Base-by-base conservation (phyloP, 2,888 invertebrate genomes). In the Lutraria lutraria region DNA sequence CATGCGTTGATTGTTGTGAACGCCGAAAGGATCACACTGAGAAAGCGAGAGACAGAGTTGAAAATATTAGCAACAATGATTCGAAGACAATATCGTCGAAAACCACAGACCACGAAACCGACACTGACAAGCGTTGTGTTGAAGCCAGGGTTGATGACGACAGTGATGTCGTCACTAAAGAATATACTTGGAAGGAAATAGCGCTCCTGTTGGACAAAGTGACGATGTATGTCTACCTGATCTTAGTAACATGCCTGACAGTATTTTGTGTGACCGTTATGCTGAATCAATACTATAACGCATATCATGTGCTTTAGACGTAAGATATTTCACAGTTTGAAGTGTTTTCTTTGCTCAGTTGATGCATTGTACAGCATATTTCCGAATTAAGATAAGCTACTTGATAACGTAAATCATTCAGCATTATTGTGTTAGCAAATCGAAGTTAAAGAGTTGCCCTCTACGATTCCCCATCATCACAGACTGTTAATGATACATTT, bases 151-250 rank as follows among this genome's bases (percentile, higher is more conserved):
- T 21, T 19, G 72, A 72, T 52, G 53, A 84, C 53, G 76, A 13
- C 16, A 52, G 25, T 54, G 56, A 84, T 72, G 76, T 53, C n/a
- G 31, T 25, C 15, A 31, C n/a, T 19, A 83, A 43, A 83, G 79
- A 56, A 81, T 85, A 83, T 25, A 68, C 90, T 0, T 93, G 93
- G 93, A 89, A 93, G 79, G 89, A 91, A 56, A 82, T 90, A 2
- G 83, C 93, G 2, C 21, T 85, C 0, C 60, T 90, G 13, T 72
- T 93, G 25, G 93, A 93, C 80, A 91, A 88, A 88, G 54, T 85
- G 0, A 92, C 91, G 34, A 90, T 92, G 86, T 87, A 90, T 29
- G 31, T 93, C 19, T 92, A 90, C 53, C 56, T 90, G 21, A 31
- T 91, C 3, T 68, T 92, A n/a, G 88, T 89, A 1, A 72, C 81